Percentiles rank a stretch among this genome's conserved stretches.
These are phyloP conservation scores for Eristalis arbustorum DNA, from an alignment of 2,888 invertebrate genomes.

Conservation along the genomic window DNA sequence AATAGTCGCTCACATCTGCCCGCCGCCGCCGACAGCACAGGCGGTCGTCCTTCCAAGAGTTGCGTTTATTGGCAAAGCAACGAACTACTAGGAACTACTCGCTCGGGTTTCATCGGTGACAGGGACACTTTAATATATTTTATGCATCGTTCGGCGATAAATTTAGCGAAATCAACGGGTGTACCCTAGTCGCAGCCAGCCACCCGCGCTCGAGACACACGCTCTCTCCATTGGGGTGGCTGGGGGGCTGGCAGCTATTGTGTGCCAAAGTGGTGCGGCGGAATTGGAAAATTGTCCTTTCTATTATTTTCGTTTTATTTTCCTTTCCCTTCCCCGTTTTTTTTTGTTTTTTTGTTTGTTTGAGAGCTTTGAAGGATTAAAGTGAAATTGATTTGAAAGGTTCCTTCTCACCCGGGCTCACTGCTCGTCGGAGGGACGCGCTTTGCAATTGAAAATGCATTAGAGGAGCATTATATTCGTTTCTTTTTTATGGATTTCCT, in stretches of 20 bases:
- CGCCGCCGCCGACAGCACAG: background rate
- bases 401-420: background rate
- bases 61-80: background rate
- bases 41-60: background rate
- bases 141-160: conserved; percentile 46
- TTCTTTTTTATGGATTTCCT: conserved; percentile 4
- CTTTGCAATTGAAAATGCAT: conserved; percentile 21
- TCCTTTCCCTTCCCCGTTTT: background rate
- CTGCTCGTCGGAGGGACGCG: background rate
- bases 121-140: conserved; percentile 34
- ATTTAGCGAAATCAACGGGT: conserved; percentile 27
- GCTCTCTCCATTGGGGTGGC: background rate
- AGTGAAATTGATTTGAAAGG: conserved; percentile 35
- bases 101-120: background rate
- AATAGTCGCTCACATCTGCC: conserved; percentile 9
- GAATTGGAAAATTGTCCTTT: conserved; percentile 30
- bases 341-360: background rate
- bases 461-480: conserved; percentile 10
- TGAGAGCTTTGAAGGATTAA: conserved; percentile 15
- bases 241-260: background rate
- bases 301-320: conserved; percentile 10
- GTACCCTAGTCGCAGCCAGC: background rate
- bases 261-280: background rate
- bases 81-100: conserved; percentile 3
- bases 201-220: background rate